Evolutionary conservation across 2,888 invertebrate species (phyloP), one percentile per base, ranked within the genome.

Genomic region (Melolontha melolontha): DNA sequence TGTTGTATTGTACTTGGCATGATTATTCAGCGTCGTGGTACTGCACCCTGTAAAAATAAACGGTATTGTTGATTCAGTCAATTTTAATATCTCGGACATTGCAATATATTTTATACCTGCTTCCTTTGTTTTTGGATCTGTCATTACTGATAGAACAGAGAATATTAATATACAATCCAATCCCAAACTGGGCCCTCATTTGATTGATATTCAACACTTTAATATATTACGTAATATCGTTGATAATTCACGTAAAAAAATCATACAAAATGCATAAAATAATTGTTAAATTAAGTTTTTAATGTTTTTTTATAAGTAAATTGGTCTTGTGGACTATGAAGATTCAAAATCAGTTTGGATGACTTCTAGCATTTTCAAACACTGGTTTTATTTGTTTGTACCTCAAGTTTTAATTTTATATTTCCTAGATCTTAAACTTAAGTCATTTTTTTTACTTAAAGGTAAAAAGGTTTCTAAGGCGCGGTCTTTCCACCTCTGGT

Each of bases 11-110:
- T 66, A 66, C 66, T 66, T 59, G 59, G 39, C 29, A 55, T 66
- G 27, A 64, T 79, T 80, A 81, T 72, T 81, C 81, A n/a, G 80
- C 77, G 71, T 81, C 80, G 69, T 79, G 80, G 70, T 81, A 81
- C 52, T 79, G 79, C 7, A 80, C 78, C 73, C 81, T 81, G 72
- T 64, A 79, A 78, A 69, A 68, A 68, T 22, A 71, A 64, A 39
- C 34, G 34, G 22, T 11, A 64, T 42, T 50, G 29, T 49, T 50
- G 34, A 34, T 8, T 34, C 6, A 34, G 34, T 8, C 10, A 34
- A 8, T 34, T 34, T 34, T 34, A 34, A 34, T 34, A 8, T 34
- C 10, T 34, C 10, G 8, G 10, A 10, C 34, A 34, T 34, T 34
- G 34, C 5, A 10, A 34, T n/a, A 34, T 34, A 34, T 34, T 6